Percentiles rank a stretch among this genome's conserved stretches.
These are phyloP conservation scores for Ridgeia piscesae DNA, from an alignment of 1,140 invertebrate species.

Conservation along the genomic window DNA sequence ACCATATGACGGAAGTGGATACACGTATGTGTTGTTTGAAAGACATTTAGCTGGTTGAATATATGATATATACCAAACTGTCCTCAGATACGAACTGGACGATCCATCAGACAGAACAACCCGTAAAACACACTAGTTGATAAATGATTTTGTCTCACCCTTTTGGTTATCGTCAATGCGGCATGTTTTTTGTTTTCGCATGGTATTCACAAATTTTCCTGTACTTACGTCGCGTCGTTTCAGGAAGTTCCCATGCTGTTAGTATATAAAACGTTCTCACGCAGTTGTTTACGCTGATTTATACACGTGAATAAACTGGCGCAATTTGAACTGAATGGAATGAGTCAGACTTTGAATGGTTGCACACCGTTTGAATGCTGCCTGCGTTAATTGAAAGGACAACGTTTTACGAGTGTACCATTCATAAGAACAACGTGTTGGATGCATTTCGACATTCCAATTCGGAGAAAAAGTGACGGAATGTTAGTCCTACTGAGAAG, in stretches of 20 bases:
- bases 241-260: not conserved
- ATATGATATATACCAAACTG: not conserved
- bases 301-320: not conserved
- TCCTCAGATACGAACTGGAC: not conserved
- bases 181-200: not conserved
- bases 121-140: not conserved
- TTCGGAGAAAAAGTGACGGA: not conserved
- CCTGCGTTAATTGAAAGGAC: not conserved
- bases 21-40: not conserved
- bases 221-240: not conserved
- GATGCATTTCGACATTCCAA: not conserved
- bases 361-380: not conserved
- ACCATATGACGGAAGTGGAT: not conserved
- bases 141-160: not conserved
- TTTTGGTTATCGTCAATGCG: not conserved
- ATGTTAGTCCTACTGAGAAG: not conserved
- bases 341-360: not conserved
- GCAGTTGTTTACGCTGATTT: not conserved
- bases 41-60: not conserved
- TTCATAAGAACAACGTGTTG: not conserved
- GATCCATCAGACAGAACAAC: not conserved
- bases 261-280: not conserved
- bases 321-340: not conserved
- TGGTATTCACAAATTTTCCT: not conserved
- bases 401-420: not conserved